Evolutionary conservation across 1,140 invertebrate species (phyloP), one percentile per base, ranked within the genome.

Genomic region (Micrasema minimum): DNA sequence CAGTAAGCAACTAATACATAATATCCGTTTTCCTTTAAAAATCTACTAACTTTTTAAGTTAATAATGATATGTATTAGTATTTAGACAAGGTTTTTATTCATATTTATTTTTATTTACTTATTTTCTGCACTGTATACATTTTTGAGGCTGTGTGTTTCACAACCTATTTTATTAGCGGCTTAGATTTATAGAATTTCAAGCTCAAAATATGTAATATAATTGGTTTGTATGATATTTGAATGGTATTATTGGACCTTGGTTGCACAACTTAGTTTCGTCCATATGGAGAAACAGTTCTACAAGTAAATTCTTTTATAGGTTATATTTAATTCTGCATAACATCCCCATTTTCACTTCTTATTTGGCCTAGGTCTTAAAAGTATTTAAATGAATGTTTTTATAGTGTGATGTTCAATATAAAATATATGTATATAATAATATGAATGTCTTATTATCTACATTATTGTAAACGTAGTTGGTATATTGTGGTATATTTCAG

Each of bases 361-460:
- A 31, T 31, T 31, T 31, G 26, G 26, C 26, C 26, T 31, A 31
- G 26, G 26, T 31, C 26, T 31, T 2, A 48, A 48, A 16, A 48
- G 16, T 16, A 10, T 48, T 18, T 22, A 48, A 22, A 48, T 48
- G 46, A 11, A 48, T 48, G 20, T 16, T 48, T 20, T 48, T 20
- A 20, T 48, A 20, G 16, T 20, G 16, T 11, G 20, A 48, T 14
- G 12, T 37, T 31, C 12, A 55, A 55, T 55, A n/a, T 46, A 7
- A 46, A 35, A 35, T 26, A 3, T 53, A 12, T n/a, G n/a, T 35
- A n/a, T 5, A 31, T 23, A 10, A 26, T 53, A 1, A 14, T 38
- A 41, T 41, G 55, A 37, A 16, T 59, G 55, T 59, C 38, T 59
- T 41, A 22, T 41, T 38, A 35, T 55, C 16, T 31, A 31, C 2